Conservation (phyloP, 2,888 invertebrate genomes). For the Cephus runcator region DNA sequence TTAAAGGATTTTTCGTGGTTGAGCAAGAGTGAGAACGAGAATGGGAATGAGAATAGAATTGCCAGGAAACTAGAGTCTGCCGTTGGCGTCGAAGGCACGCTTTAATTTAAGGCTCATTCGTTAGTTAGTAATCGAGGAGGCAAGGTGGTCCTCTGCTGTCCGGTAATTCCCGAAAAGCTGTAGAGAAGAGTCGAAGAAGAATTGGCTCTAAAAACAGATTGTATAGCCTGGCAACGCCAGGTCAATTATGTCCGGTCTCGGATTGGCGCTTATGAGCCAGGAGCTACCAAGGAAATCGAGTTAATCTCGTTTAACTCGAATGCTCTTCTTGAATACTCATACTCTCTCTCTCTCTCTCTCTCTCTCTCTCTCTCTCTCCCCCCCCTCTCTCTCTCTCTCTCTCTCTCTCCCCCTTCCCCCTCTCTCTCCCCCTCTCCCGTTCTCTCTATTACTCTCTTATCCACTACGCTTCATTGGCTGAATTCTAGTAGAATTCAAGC, state of each 20-base stretch:
- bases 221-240: constrained; percentile 9
- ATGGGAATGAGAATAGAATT: neutral
- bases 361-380: neutral
- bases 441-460: neutral
- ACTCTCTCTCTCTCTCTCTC: too few species aligned
- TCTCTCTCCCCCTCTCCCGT: too few species aligned
- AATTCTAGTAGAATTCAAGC: neutral
- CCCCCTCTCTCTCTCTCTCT: too few species aligned
- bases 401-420: too few species aligned
- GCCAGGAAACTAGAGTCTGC: neutral
- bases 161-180: neutral
- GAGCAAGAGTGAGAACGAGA: neutral
- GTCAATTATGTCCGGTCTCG: constrained; percentile 1
- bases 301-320: constrained; percentile 1
- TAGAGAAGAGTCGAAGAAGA: constrained; percentile 12
- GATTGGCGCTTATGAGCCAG: neutral
- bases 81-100: neutral
- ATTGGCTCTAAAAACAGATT: constrained; percentile 23
- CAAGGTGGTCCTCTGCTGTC: neutral
- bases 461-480: neutral
- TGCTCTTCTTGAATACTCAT: neutral
- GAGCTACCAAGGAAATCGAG: neutral
- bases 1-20: neutral
- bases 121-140: constrained; percentile 14
- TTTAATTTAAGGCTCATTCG: constrained; percentile 21